phyloP scores from a whole-genome alignment of 2,888 invertebrate species.

The Diarsia brunnea region DNA sequence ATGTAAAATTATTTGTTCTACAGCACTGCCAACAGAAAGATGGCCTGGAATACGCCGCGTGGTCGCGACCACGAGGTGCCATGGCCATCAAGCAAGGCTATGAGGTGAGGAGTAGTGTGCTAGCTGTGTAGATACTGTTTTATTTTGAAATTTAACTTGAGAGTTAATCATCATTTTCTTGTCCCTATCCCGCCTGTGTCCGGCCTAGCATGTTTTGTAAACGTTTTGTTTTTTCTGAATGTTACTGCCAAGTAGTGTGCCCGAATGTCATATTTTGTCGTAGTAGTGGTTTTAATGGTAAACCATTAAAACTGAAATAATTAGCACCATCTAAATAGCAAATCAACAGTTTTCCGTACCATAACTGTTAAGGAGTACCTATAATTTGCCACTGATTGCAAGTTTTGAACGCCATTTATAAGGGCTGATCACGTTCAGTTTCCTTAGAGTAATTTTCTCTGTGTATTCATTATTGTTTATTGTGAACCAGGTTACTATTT shows the following conservation, averaged over 20 bases:
- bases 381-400: neutral
- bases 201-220: neutral
- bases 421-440: neutral
- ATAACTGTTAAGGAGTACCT: neutral
- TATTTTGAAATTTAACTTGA: neutral
- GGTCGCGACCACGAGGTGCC: constrained; percentile 90
- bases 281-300: too few relatives aligned
- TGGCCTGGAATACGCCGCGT: constrained; percentile 91
- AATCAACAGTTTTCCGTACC: neutral
- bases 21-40: constrained; percentile 92
- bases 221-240: neutral
- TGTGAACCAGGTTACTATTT: neutral
- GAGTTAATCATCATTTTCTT: neutral
- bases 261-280: too few relatives aligned
- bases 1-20: constrained; percentile 77
- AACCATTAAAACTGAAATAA: neutral
- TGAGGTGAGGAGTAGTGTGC: constrained; percentile 85
- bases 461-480: neutral
- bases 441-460: neutral
- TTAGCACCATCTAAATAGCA: neutral
- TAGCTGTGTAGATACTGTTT: neutral
- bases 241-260: neutral
- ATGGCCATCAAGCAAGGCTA: constrained; percentile 92
- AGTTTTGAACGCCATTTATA: neutral
- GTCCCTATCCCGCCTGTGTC: neutral